These are phyloP conservation scores for Phasia obesa DNA, from an alignment of 2,888 invertebrate genomes.

Conservation along the genomic window DNA sequence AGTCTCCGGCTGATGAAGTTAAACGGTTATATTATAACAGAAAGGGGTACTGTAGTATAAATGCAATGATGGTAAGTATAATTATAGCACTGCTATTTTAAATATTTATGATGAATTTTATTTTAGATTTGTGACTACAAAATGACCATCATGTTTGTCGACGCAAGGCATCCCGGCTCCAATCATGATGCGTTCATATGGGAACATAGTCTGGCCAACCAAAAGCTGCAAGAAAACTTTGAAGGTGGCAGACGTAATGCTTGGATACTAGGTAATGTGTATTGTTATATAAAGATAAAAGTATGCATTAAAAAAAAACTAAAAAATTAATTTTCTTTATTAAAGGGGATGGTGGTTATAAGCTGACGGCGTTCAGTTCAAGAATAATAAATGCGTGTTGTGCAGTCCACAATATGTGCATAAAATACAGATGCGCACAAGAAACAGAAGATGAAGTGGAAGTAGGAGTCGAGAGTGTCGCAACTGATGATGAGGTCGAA, in stretches of 20 bases:
- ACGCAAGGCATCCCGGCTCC: no score
- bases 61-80: constrained; percentile 20
- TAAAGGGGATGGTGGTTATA: no score
- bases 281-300: neutral
- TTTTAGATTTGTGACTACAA: constrained; percentile 5
- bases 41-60: constrained; percentile 24
- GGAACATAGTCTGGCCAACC: no score
- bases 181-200: no score
- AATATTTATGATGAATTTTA: no score
- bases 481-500: neutral
- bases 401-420: constrained; percentile 2
- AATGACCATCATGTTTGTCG: constrained; percentile 1
- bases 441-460: neutral
- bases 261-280: neutral
- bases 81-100: neutral
- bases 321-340: no score
- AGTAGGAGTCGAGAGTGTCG: neutral
- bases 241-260: no score
- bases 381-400: constrained; percentile 8
- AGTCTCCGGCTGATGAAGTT: neutral
- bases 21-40: constrained; percentile 25
- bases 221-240: no score
- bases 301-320: neutral
- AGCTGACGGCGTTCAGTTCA: neutral
- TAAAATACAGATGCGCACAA: no score